These are phyloP conservation scores for Petrocephalus schoutedeni DNA, from an alignment of 2,797 vertebrate genomes.

Conservation along the genomic window DNA sequence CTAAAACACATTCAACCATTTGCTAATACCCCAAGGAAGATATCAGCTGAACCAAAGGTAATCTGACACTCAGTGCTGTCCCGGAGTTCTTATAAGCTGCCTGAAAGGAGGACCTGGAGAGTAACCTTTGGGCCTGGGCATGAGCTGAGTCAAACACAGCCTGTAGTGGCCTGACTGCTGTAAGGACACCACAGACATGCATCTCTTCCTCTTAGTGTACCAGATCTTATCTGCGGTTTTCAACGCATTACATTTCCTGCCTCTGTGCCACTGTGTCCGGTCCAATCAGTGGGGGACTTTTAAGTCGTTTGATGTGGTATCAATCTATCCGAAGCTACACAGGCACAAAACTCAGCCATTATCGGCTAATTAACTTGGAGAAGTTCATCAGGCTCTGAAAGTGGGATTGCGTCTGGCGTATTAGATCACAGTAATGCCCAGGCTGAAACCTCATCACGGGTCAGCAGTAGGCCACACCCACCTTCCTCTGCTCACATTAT, in stretches of 20 bases:
- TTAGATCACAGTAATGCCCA: not conserved
- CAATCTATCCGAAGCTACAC: not conserved
- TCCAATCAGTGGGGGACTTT: not conserved
- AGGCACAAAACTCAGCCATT: not conserved
- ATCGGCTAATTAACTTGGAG: not conserved
- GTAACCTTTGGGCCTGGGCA: not conserved
- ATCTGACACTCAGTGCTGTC: not conserved
- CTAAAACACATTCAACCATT: not conserved
- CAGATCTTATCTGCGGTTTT: not conserved
- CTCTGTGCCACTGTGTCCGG: not conserved
- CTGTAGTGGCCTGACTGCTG: not conserved
- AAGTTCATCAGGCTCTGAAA: not conserved
- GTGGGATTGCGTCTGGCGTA: not conserved
- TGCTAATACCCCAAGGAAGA: not conserved
- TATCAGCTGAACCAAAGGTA: not conserved
- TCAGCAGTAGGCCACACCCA: not conserved
- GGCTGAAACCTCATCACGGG: not conserved
- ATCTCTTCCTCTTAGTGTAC: not conserved
- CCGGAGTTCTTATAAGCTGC: not conserved
- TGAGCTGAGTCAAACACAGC: not conserved
- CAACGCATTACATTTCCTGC: not conserved
- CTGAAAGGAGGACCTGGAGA: not conserved
- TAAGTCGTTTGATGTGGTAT: not conserved
- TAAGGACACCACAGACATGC: not conserved
- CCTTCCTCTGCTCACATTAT: not conserved